Percentiles rank a stretch among this genome's conserved stretches.
Evolutionary conservation across 2,113 vertebrate genomes (phyloP).

Genomic region (Bucco capensis): DNA sequence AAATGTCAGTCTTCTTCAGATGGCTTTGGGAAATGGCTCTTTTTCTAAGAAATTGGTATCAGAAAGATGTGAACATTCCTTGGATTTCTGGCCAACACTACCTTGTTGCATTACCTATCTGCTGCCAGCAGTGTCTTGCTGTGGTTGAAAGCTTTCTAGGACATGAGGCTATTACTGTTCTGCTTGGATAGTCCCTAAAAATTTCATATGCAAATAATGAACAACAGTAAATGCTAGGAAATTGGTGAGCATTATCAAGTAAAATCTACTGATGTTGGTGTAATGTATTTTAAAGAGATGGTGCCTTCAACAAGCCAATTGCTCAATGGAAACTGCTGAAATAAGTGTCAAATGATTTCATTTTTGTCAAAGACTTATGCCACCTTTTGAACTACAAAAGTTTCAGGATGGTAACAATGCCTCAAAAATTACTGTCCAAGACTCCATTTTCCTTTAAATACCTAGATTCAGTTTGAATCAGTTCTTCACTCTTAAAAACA

Average conservation of each 20-base stretch:
- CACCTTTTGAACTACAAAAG: background rate
- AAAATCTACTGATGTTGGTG: background rate
- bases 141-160: background rate
- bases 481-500: conserved; percentile 1
- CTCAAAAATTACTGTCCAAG: background rate
- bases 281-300: background rate
- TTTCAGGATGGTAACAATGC: conserved; percentile 24
- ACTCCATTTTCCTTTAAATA: conserved; percentile 49
- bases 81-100: background rate
- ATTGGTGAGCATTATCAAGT: background rate
- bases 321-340: conserved; percentile 58
- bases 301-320: background rate
- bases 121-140: background rate
- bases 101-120: background rate
- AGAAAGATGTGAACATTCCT: background rate
- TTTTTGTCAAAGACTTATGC: conserved; percentile 6
- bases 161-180: background rate
- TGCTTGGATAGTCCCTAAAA: conserved; percentile 39
- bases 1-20: background rate
- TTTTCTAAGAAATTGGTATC: no score
- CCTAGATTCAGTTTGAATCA: conserved; percentile 42
- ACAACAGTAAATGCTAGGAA: conserved; percentile 14
- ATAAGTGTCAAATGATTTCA: conserved; percentile 7
- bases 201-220: conserved; percentile 34
- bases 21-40: no score